These are phyloP conservation scores for Adelges cooleyi DNA, from an alignment of 1,140 invertebrate species.

Conservation along the genomic window DNA sequence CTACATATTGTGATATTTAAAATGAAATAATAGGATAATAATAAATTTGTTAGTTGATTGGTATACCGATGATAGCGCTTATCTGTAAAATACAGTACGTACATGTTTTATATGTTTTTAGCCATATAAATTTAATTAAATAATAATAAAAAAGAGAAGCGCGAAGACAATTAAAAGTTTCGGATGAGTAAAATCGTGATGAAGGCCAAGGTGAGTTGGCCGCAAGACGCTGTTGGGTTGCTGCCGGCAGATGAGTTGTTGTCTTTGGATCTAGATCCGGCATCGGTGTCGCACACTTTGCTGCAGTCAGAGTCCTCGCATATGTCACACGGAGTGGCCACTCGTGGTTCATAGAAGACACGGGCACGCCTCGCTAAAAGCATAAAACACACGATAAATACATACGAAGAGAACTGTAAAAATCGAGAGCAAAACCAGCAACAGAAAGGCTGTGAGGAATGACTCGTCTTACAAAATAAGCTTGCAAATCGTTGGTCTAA, in stretches of 20 bases:
- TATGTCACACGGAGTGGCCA: conserved; percentile 59
- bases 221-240: not conserved
- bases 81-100: no score
- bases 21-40: not conserved
- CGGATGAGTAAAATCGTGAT: not conserved
- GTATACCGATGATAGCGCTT: no score
- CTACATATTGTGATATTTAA: not conserved
- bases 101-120: no score
- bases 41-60: not conserved
- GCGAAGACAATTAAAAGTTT: not conserved
- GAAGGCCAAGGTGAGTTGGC: not conserved
- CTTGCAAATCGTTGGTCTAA: not conserved
- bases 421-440: no score
- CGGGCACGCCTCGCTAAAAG: conserved; percentile 53
- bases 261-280: not conserved
- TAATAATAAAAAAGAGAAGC: not conserved
- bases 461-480: not conserved
- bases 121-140: no score
- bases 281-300: conserved; percentile 28
- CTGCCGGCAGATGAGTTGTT: not conserved
- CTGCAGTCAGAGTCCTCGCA: conserved; percentile 58
- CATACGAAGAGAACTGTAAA: not conserved
- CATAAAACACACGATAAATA: conserved; percentile 2
- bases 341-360: conserved; percentile 60
- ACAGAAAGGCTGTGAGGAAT: not conserved